Percentiles rank a stretch among this genome's conserved stretches.
Evolutionary conservation across 2,113 vertebrate species (phyloP).

Genomic region (Macroglossus sobrinus): DNA sequence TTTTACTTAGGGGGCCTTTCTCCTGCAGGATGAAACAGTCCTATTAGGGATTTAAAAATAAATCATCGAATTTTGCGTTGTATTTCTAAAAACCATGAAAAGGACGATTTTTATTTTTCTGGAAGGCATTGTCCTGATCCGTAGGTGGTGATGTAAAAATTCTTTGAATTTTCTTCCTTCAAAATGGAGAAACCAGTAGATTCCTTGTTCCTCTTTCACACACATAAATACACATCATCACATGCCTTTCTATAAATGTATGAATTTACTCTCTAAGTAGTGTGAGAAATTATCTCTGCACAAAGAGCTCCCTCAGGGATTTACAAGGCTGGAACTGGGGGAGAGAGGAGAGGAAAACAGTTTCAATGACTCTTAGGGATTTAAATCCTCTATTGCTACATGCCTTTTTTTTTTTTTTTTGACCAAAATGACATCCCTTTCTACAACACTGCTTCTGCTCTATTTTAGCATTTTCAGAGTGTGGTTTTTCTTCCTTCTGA

Average conservation of each 20-base stretch:
- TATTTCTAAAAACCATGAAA: conserved; percentile 30
- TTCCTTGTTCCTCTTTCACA: neutral
- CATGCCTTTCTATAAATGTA: neutral
- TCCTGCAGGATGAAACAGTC: conserved; percentile 63
- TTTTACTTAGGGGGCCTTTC: conserved; percentile 68
- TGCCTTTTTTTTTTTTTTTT: neutral
- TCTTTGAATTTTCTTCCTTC: conserved; percentile 31
- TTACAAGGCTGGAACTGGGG: neutral
- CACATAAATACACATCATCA: neutral
- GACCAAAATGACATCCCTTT: neutral
- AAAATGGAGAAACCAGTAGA: conserved; percentile 5
- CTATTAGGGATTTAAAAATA: conserved; percentile 57
- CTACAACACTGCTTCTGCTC: neutral
- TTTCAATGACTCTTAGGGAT: neutral
- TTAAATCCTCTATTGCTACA: neutral
- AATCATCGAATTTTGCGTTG: conserved; percentile 5
- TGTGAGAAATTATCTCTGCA: conserved; percentile 16
- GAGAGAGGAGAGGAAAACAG: neutral
- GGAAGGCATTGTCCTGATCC: neutral
- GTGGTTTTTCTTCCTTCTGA: neutral
- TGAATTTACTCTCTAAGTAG: conserved; percentile 12
- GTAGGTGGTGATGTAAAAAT: neutral
- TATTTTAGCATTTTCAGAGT: neutral
- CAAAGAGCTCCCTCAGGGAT: neutral
- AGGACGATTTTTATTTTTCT: neutral